Evolutionary conservation across 1,140 invertebrate genomes (phyloP).

Genomic region (Dendroctonus valens): DNA sequence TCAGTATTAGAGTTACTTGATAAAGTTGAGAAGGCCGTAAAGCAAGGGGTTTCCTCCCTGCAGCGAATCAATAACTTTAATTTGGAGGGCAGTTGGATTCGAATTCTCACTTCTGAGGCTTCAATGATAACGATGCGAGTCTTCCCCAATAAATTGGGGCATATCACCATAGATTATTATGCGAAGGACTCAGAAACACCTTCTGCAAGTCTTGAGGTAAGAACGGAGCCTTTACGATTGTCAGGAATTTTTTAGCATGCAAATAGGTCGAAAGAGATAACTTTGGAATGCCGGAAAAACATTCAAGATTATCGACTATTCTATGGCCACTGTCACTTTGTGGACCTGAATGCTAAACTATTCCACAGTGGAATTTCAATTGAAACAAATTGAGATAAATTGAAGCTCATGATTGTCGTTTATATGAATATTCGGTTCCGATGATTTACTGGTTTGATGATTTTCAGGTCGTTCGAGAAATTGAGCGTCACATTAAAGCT

Average conservation of each 20-base stretch:
- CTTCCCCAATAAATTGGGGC: conserved; percentile 70
- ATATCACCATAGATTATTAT: conserved; percentile 79
- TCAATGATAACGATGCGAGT: conserved; percentile 69
- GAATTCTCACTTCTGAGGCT: conserved; percentile 67
- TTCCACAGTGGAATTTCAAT: neutral
- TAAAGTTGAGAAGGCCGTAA: conserved; percentile 64
- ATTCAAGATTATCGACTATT: too few species aligned
- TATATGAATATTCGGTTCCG: neutral
- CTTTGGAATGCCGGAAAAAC: too few species aligned
- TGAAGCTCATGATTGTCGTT: too few species aligned
- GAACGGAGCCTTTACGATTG: neutral
- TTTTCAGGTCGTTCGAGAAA: neutral
- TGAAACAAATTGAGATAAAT: neutral
- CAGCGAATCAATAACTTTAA: conserved; percentile 57
- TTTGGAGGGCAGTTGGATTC: conserved; percentile 64
- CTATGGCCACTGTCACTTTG: too few species aligned
- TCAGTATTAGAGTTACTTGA: conserved; percentile 65
- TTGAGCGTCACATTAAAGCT: conserved; percentile 1
- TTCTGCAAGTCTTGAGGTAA: conserved; percentile 41
- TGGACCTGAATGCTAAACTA: too few species aligned
- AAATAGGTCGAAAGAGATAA: neutral
- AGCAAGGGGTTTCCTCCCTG: conserved; percentile 66
- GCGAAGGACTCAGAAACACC: conserved; percentile 69
- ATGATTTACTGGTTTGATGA: neutral
- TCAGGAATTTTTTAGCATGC: neutral